Percentiles rank a stretch among this genome's conserved stretches.
phyloP scores from a whole-genome alignment of 1,140 invertebrate genomes.

The Eumeta japonica region DNA sequence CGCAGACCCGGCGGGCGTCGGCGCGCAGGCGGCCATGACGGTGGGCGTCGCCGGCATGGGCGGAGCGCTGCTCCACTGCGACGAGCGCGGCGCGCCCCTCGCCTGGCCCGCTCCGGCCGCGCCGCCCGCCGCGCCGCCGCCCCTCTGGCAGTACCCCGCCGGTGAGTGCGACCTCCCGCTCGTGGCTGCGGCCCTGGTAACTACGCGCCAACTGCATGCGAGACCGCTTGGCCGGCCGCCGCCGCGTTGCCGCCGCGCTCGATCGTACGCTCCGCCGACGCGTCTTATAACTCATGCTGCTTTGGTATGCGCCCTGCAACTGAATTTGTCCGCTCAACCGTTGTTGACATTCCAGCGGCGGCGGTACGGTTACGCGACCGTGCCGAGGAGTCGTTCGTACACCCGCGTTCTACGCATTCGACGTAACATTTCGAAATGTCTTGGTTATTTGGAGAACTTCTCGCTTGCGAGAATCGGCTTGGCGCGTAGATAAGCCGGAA shows the following conservation, averaged over 20 bases:
- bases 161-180: conserved; percentile 57
- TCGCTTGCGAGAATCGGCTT: too few species aligned
- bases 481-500: too few species aligned
- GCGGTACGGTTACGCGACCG: too few species aligned
- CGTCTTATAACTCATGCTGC: conserved; percentile 37
- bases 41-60: conserved; percentile 58
- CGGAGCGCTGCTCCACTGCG: conserved; percentile 33
- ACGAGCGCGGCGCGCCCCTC: conserved; percentile 46
- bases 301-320: conserved; percentile 49
- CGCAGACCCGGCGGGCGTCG: too few species aligned
- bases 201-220: conserved; percentile 52
- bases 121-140: conserved; percentile 56
- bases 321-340: conserved; percentile 25
- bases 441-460: too few species aligned
- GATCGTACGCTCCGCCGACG: background rate
- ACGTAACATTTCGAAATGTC: too few species aligned
- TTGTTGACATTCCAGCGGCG: conserved; percentile 15
- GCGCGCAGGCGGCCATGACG: conserved; percentile 61
- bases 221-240: conserved; percentile 32
- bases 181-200: conserved; percentile 43
- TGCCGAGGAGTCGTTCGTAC: too few species aligned
- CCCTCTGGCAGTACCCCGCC: conserved; percentile 72
- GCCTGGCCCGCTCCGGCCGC: conserved; percentile 47
- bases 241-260: conserved; percentile 13
- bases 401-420: too few species aligned